Percentiles rank a stretch among this genome's conserved stretches.
Conservation (phyloP, 2,888 invertebrate genomes). For the Herminia tarsipennalis region DNA sequence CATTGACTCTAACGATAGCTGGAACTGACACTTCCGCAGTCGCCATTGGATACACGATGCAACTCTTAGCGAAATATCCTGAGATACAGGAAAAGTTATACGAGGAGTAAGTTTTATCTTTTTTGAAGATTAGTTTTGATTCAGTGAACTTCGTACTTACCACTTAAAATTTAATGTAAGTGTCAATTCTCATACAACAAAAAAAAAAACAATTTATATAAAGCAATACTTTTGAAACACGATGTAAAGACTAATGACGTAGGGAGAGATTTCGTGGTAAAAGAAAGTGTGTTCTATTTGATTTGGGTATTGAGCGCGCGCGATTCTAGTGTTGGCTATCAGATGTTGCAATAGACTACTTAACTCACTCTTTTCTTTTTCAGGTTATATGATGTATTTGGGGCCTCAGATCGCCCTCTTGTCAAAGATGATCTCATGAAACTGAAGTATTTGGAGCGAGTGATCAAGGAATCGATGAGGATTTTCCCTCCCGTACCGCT, state of each 20-base stretch:
- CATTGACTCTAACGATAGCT: slow-evolving; percentile 84
- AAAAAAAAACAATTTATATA: not conserved
- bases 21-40: slow-evolving; percentile 83
- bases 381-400: slow-evolving; percentile 68
- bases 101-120: slow-evolving; percentile 67
- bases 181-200: too few relatives aligned
- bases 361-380: too few relatives aligned
- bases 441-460: slow-evolving; percentile 70
- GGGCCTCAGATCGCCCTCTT: slow-evolving; percentile 63
- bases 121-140: too few relatives aligned
- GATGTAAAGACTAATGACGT: too few relatives aligned
- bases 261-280: too few relatives aligned
- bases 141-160: too few relatives aligned
- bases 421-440: slow-evolving; percentile 67
- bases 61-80: slow-evolving; percentile 75
- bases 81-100: slow-evolving; percentile 76
- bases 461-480: slow-evolving; percentile 72
- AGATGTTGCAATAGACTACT: too few relatives aligned
- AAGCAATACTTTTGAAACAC: too few relatives aligned
- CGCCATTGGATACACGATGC: slow-evolving; percentile 70
- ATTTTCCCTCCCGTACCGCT: slow-evolving; percentile 77
- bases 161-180: too few relatives aligned
- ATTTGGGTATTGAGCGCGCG: too few relatives aligned
- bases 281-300: too few relatives aligned
- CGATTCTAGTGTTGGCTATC: too few relatives aligned